Base-by-base conservation (phyloP, 2,113 vertebrate genomes). In the Halcyon malimbica region DNA sequence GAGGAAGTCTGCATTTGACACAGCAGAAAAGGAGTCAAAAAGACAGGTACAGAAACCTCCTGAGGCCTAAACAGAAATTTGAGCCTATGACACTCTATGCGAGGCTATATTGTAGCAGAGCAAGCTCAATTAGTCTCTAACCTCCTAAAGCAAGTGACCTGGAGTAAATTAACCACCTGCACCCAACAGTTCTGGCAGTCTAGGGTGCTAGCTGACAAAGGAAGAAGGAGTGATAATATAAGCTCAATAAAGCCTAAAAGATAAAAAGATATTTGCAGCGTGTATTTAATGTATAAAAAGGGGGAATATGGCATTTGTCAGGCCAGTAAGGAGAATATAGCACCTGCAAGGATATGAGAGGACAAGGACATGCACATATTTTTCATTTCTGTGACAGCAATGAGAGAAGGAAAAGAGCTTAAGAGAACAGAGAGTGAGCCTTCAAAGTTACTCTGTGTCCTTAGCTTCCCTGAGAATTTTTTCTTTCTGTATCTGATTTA, bases 11-110 rank as follows among this genome's bases (percentile, higher is more conserved):
- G 44, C 1, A 0, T 46, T 65, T 85, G 81, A 96, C 91, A 48
- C 54, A 82, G 77, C 81, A 94, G 70, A 91, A 95, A 85, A 91
- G 24, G 65, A 93, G 41, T 75, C 25, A 91, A 89, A 83, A 94
- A 46, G 76, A 90, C 64, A 94, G 42, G 59, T 70, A 90, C 59
- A 84, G 78, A 87, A 87, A 75, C 26, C 39, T 62, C 92, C 82
- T 1, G 4, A 83, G 59, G 94, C 67, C 28, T 53, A 83, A 94
- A 88, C 4, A 76, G 79, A 93, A 90, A 85, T 62, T 62, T 59
- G 82, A 94, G 67, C 73, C 53, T 83, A 31, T 57, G 71, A 86
- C 79, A 57, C 62, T 85, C 17, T 56, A 5, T 73, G 62, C 46
- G 79, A 65, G 54, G 41, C 48, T 85, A 65, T 46, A 64, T 35